A percentile compares a stretch with the other conserved stretches of the same genome.
Conservation (phyloP, 1,140 invertebrate species). For the Aphelinus atriplicis region DNA sequence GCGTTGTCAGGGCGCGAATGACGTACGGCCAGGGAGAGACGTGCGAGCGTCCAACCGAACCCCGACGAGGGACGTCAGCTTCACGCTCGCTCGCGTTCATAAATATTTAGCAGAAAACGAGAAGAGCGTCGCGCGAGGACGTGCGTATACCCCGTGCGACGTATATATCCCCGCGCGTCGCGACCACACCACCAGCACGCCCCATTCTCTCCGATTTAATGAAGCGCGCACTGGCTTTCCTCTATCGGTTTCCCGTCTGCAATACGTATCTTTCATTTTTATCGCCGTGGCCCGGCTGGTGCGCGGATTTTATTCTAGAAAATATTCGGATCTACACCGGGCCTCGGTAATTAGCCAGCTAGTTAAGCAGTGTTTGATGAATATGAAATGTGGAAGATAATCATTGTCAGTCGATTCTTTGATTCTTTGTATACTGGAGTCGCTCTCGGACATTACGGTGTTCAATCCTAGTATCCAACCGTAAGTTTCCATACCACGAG, state of each 20-base stretch:
- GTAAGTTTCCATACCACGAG: too few species aligned
- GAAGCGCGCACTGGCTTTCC: constrained; percentile 61
- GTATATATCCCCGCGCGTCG: not conserved
- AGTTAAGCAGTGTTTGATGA: too few species aligned
- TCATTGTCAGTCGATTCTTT: too few species aligned
- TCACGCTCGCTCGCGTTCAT: constrained; percentile 53
- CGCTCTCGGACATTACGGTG: too few species aligned
- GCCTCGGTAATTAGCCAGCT: not conserved
- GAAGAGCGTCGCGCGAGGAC: constrained; percentile 1
- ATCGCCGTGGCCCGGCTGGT: too few species aligned
- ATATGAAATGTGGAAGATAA: too few species aligned
- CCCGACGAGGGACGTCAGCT: constrained; percentile 41
- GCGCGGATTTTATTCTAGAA: too few species aligned
- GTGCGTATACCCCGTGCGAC: not conserved
- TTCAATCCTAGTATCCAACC: too few species aligned
- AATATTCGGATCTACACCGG: not conserved
- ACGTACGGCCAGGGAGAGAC: constrained; percentile 18
- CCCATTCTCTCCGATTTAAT: constrained; percentile 60
- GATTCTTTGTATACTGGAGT: too few species aligned
- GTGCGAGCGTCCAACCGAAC: constrained; percentile 35
- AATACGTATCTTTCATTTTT: too few species aligned
- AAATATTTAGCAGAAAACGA: constrained; percentile 56
- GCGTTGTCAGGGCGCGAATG: constrained; percentile 17
- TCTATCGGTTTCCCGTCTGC: constrained; percentile 37
- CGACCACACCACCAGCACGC: constrained; percentile 11